Conservation (phyloP, 2,888 invertebrate species). For the Scaptomyza polygonia region DNA sequence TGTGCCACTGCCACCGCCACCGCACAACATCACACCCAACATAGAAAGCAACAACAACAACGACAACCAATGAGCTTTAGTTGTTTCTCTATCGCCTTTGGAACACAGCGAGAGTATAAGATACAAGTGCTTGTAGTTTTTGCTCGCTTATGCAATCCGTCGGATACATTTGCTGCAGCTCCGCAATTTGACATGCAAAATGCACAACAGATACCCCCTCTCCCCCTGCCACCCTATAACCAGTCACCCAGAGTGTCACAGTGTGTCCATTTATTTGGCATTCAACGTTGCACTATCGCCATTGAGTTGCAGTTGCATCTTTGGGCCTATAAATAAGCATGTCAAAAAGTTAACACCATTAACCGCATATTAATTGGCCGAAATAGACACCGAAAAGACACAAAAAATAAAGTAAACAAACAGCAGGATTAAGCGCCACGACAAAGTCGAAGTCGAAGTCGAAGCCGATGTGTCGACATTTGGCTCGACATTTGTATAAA, state of each 20-base stretch:
- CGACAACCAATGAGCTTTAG: slow-evolving; percentile 4
- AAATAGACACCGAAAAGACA: slow-evolving; percentile 68
- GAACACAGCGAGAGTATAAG: slow-evolving; percentile 19
- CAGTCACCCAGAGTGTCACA: slow-evolving; percentile 19
- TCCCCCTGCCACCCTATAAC: slow-evolving; percentile 5
- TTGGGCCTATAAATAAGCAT: slow-evolving; percentile 71
- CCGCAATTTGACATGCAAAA: slow-evolving; percentile 71
- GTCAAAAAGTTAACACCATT: slow-evolving; percentile 75
- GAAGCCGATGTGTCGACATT: slow-evolving; percentile 49
- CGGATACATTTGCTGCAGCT: slow-evolving; percentile 49
- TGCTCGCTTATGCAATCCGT: slow-evolving; percentile 68
- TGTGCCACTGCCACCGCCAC: slow-evolving; percentile 48
- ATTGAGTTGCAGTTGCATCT: slow-evolving; percentile 64
- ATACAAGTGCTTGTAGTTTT: slow-evolving; percentile 12
- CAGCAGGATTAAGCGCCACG: slow-evolving; percentile 61
- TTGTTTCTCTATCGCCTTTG: slow-evolving; percentile 29
- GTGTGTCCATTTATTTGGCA: slow-evolving; percentile 49
- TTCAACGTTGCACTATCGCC: slow-evolving; percentile 52
- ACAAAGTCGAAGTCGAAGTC: slow-evolving; percentile 9
- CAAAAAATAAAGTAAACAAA: slow-evolving; percentile 7
- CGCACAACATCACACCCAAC: slow-evolving; percentile 31
- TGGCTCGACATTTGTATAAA: slow-evolving; percentile 69
- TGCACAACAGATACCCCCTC: slow-evolving; percentile 26
- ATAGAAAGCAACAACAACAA: slow-evolving; percentile 6
- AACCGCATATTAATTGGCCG: slow-evolving; percentile 80